Conservation (phyloP, 2,888 invertebrate genomes). For the Leptopilina drosophilae region DNA sequence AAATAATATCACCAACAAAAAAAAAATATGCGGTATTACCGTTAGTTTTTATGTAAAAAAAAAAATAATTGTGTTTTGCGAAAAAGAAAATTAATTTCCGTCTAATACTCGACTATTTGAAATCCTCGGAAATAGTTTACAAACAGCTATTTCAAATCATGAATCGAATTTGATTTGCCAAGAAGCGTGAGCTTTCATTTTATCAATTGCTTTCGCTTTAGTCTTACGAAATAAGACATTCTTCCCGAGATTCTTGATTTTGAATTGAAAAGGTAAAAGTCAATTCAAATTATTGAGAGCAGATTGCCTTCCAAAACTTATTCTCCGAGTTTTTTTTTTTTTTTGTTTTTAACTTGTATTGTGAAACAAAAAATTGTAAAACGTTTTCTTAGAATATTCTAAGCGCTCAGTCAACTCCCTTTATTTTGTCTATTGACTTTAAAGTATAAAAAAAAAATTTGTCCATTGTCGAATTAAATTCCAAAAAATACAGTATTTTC, state of each 20-base stretch:
- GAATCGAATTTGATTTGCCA: too few species aligned
- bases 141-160: too few species aligned
- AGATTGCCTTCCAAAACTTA: slow-evolving; percentile 13
- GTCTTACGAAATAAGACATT: neutral
- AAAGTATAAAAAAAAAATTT: too few species aligned
- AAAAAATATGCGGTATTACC: slow-evolving; percentile 11
- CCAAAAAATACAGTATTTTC: too few species aligned
- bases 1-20: slow-evolving; percentile 12
- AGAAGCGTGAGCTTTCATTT: slow-evolving; percentile 4
- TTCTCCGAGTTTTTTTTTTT: slow-evolving; percentile 16
- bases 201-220: neutral
- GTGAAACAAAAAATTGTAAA: slow-evolving; percentile 25
- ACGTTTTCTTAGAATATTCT: neutral
- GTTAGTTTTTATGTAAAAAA: slow-evolving; percentile 30
- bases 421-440: neutral
- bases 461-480: too few species aligned
- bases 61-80: neutral
- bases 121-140: too few species aligned
- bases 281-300: slow-evolving; percentile 7
- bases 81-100: neutral
- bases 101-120: too few species aligned
- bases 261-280: neutral
- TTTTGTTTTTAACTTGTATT: slow-evolving; percentile 14
- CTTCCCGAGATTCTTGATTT: neutral
- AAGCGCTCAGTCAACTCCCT: neutral